phyloP scores from a whole-genome alignment of 1,140 invertebrate species.

The Scaptomyza pallida region DNA sequence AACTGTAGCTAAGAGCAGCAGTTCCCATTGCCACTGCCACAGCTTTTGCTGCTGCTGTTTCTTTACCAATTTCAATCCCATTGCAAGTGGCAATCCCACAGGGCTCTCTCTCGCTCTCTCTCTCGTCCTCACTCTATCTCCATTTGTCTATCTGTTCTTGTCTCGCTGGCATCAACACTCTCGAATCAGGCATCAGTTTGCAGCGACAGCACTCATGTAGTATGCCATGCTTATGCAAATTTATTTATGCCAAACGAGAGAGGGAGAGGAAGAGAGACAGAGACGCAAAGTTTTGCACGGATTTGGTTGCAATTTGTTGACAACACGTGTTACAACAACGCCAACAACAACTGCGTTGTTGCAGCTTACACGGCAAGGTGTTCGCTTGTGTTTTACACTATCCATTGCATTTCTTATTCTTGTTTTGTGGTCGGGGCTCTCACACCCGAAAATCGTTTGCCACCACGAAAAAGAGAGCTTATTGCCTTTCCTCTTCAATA shows the following conservation, averaged over 20 bases:
- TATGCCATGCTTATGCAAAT: constrained; percentile 76
- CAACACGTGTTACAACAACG: constrained; percentile 70
- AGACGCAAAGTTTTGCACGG: constrained; percentile 60
- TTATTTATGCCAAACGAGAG: constrained; percentile 79
- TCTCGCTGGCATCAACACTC: neutral
- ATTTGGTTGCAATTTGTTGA: constrained; percentile 78
- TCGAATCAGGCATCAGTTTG: too few relatives aligned
- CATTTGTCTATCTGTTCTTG: too few relatives aligned
- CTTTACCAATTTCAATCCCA: constrained; percentile 15
- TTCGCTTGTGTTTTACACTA: constrained; percentile 6
- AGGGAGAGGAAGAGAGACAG: constrained; percentile 54
- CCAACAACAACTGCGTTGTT: constrained; percentile 4
- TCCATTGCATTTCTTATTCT: constrained; percentile 9
- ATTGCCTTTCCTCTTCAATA: too few relatives aligned
- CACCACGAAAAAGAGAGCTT: too few relatives aligned
- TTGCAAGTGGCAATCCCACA: neutral
- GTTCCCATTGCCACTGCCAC: neutral
- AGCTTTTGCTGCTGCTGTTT: neutral
- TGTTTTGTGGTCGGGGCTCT: neutral
- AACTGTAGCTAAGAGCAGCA: constrained; percentile 26
- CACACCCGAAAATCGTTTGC: neutral
- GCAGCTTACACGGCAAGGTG: neutral
- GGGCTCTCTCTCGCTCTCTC: neutral
- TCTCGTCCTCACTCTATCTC: too few relatives aligned
- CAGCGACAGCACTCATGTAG: constrained; percentile 37